Base-by-base conservation (phyloP, 2,113 vertebrate species). In the Nothobranchius kuhntae region DNA sequence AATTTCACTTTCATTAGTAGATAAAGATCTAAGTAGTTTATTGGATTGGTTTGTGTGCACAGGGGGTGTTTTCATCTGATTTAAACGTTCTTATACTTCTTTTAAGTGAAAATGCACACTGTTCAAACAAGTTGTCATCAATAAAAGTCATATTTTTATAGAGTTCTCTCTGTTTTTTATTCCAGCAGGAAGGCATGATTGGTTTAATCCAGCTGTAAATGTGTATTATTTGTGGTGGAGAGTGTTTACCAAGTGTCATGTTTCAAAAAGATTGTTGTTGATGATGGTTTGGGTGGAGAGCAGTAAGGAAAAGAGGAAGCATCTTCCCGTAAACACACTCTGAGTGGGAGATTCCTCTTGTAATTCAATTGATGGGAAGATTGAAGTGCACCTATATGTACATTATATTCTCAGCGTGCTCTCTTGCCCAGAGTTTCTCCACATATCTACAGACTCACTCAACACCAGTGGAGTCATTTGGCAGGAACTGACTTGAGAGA, bases 361-460 rank as follows among this genome's bases (percentile, higher is more conserved):
- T 90, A 87, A 89, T 86, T 61, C 30, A 88, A 87, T 89, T 78
- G 57, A 86, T 83, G 73, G 68, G 53, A 82, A 84, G 68, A 72
- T 83, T 62, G 57, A 17, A 86, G 78, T 86, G 82, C 83, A 81
- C 71, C 68, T 46, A 68, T 61, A 63, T 44, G 66, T 47, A 68
- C 78, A 86, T 87, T 87, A 86, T 64, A 60, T 53, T 68, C 53
- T 59, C 65, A 62, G 67, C 69, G 13, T 15, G 68, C 71, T 87
- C 60, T 56, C 62, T 58, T 30, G 30, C 68, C 73, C 68, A 73
- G 68, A 72, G 74, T 61, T 65, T 70, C 63, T 63, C 44, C 69
- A 67, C 68, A 58, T 73, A 77, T 62, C 61, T 82, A 45, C 70
- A 83, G 65, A 71, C 56, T 71, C 80, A 73, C 70, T 83, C 60